A percentile compares a stretch with the other conserved stretches of the same genome.
Conservation (phyloP, 2,113 vertebrate genomes). For the Orientallactaga bullata region DNA sequence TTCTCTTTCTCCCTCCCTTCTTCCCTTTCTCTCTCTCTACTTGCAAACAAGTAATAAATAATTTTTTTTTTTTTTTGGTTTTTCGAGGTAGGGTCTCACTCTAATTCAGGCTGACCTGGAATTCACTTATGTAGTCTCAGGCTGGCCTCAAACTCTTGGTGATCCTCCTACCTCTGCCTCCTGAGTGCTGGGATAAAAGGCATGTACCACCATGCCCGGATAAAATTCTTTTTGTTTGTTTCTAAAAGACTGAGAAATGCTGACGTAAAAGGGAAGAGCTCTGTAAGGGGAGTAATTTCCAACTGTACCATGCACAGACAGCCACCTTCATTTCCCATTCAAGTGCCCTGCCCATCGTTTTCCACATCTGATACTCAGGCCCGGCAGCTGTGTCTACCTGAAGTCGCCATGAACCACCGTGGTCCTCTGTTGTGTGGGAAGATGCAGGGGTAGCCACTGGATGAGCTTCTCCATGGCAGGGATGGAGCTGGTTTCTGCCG, state of each 20-base stretch:
- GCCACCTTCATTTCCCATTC: neutral
- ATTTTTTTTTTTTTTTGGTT: too few species aligned
- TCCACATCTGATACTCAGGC: neutral
- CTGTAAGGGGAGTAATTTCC: neutral
- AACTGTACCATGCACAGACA: neutral
- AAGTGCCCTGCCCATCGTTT: neutral
- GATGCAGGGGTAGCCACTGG: constrained; percentile 89
- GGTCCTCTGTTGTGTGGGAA: constrained; percentile 84
- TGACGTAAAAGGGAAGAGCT: neutral
- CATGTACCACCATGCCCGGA: too few species aligned
- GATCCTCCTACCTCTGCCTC: too few species aligned
- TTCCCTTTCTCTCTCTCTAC: too few species aligned
- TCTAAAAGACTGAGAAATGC: neutral
- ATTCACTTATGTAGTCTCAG: too few species aligned
- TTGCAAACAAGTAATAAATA: too few species aligned
- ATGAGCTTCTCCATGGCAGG: constrained; percentile 90
- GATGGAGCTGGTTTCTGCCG: constrained; percentile 84
- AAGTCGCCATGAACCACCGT: constrained; percentile 91
- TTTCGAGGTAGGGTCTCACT: too few species aligned
- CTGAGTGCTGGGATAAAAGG: too few species aligned
- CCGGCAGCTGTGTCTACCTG: constrained; percentile 83
- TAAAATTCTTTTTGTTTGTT: too few species aligned
- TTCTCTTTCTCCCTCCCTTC: too few species aligned
- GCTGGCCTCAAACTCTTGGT: too few species aligned
- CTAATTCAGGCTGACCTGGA: too few species aligned